These are phyloP conservation scores for Unio delphinus DNA, from an alignment of 2,888 invertebrate species.

Conservation along the genomic window DNA sequence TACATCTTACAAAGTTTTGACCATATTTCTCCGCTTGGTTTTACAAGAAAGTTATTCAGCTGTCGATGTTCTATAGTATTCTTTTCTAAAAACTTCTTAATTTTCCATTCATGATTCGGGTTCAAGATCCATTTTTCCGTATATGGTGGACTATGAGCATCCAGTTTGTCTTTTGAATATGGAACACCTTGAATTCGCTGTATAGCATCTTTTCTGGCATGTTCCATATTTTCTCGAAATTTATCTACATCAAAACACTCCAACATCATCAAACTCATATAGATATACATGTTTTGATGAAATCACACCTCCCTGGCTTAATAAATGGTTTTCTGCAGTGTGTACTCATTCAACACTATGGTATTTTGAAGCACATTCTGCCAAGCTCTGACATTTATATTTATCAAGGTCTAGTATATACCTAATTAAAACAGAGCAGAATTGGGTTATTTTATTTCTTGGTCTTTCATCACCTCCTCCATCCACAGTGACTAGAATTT, in stretches of 20 bases:
- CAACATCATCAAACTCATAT: slow-evolving; percentile 8
- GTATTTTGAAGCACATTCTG: slow-evolving; percentile 12
- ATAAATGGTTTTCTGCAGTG: slow-evolving; percentile 10
- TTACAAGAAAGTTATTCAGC: neutral
- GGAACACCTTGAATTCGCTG: neutral
- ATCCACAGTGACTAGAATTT: slow-evolving; percentile 6
- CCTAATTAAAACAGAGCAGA: slow-evolving; percentile 2
- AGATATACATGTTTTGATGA: neutral
- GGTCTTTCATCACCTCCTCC: slow-evolving; percentile 9
- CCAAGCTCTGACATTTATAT: slow-evolving; percentile 5
- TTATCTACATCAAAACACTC: no score
- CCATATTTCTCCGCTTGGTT: slow-evolving; percentile 2
- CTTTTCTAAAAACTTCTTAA: neutral
- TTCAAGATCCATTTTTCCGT: slow-evolving; percentile 1
- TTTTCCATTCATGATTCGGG: neutral
- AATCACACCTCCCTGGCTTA: slow-evolving; percentile 10
- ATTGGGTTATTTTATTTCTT: slow-evolving; percentile 8
- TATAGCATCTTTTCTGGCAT: slow-evolving; percentile 7
- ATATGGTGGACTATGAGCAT: neutral
- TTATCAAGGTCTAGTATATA: slow-evolving; percentile 13
- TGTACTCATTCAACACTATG: slow-evolving; percentile 15
- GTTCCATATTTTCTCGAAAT: slow-evolving; percentile 12
- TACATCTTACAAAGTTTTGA: slow-evolving; percentile 3
- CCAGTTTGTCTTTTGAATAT: neutral
- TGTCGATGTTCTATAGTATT: neutral